A percentile compares a stretch with the other conserved stretches of the same genome.
phyloP scores from a whole-genome alignment of 2,797 vertebrate genomes.

The Coregonus sp. region DNA sequence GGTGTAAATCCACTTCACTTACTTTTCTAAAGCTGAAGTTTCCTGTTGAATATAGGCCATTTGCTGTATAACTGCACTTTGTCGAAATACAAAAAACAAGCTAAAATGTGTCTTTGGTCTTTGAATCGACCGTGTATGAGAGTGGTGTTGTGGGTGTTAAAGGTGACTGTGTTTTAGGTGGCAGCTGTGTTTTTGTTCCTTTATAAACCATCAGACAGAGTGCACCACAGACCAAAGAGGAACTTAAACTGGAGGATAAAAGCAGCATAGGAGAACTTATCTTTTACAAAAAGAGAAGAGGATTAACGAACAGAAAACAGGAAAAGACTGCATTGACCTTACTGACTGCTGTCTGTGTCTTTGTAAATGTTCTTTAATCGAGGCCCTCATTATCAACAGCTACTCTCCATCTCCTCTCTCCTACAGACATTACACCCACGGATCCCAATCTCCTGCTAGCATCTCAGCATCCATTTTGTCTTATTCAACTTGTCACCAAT shows the following conservation, averaged over 20 bases:
- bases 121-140: not conserved
- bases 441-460: constrained; percentile 7
- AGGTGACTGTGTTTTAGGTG: not conserved
- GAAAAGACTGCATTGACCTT: not conserved
- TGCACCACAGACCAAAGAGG: constrained; percentile 15
- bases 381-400: not conserved
- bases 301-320: constrained; percentile 1
- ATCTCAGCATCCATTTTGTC: constrained; percentile 32
- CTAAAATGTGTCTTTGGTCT: not conserved
- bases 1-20: too few relatives aligned
- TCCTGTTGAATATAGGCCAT: too few relatives aligned
- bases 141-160: not conserved
- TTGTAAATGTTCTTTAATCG: not conserved
- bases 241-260: constrained; percentile 8
- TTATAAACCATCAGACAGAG: not conserved
- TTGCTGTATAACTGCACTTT: too few relatives aligned
- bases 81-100: too few relatives aligned
- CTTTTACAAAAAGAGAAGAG: constrained; percentile 10
- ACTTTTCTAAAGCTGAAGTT: too few relatives aligned
- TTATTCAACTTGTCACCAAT: constrained; percentile 1
- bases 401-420: not conserved
- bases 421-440: constrained; percentile 10
- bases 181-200: not conserved
- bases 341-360: not conserved
- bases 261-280: constrained; percentile 23